Percentiles rank a stretch among this genome's conserved stretches.
phyloP scores from a whole-genome alignment of 1,140 invertebrate genomes.

The Drosophila sucinea region DNA sequence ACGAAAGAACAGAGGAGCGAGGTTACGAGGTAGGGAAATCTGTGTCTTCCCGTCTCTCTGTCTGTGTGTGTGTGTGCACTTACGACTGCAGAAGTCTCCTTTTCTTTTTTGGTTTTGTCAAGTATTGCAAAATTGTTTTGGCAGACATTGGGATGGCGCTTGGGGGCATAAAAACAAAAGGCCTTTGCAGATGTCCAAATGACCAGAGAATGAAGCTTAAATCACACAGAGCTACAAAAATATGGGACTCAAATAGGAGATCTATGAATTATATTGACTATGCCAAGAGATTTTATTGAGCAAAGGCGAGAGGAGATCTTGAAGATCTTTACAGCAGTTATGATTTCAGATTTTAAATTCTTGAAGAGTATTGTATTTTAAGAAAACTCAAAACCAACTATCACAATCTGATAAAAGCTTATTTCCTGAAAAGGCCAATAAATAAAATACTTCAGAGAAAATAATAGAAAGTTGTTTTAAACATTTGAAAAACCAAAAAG shows the following conservation, averaged over 20 bases:
- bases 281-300: too few relatives aligned
- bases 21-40: not conserved
- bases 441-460: too few relatives aligned
- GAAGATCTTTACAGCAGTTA: too few relatives aligned
- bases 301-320: too few relatives aligned
- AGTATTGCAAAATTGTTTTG: conserved; percentile 78
- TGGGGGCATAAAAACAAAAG: conserved; percentile 71
- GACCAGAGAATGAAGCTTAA: conserved; percentile 3
- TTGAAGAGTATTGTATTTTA: too few relatives aligned
- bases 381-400: too few relatives aligned
- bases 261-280: not conserved
- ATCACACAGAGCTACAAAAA: conserved; percentile 31
- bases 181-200: conserved; percentile 54
- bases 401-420: too few relatives aligned
- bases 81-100: conserved; percentile 43
- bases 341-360: too few relatives aligned
- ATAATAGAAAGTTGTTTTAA: too few relatives aligned
- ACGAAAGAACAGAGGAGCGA: conserved; percentile 21
- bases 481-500: too few relatives aligned
- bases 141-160: conserved; percentile 48
- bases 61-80: conserved; percentile 34
- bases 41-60: not conserved
- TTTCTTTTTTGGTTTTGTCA: conserved; percentile 51
- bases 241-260: not conserved
- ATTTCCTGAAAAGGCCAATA: too few relatives aligned